Evolutionary conservation across 2,888 invertebrate genomes (phyloP), one percentile per base, ranked within the genome.

Genomic region (Craniophora ligustri): DNA sequence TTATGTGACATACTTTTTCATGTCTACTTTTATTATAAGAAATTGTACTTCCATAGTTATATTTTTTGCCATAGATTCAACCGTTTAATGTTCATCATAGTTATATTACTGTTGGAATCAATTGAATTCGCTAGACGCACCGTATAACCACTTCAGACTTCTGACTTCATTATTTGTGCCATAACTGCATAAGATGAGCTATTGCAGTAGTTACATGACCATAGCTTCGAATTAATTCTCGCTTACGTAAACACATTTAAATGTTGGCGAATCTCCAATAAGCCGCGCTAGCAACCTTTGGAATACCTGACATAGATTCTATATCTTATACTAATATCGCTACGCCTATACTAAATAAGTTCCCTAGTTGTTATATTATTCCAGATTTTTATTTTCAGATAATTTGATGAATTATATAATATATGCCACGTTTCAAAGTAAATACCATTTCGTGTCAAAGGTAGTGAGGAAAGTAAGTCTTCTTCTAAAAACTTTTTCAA

Each of bases 141-240:
- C n/a, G n/a, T n/a, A n/a, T n/a, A n/a, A n/a, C n/a, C 31, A 19
- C 31, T 38, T 21, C 10, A 6, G 39, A 40, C 35, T 56, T n/a
- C 26, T 31, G 30, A 46, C 15, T 46, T 34, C 2, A 30, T 54
- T 47, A 39, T 46, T 23, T 50, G 32, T 46, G 47, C 34, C 36
- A 62, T 44, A 18, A 54, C 53, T 69, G 58, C 54, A 55, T 56
- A 64, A 54, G 39, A 64, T 48, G 39, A 55, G 34, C 34, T 46
- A 60, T 58, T 58, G 58, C 60, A 63, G 55, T 49, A 63, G 53
- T 67, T 72, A 69, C 53, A 59, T 69, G 57, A 63, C 46, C 49
- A 58, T 55, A 68, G 51, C 50, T 14, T 54, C 55, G 59, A 53
- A 60, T 48, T 47, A 61, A 40, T 32, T 51, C 18, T 40, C 38